phyloP scores from a whole-genome alignment of 2,797 vertebrate genomes.

The Cuniculus paca region DNA sequence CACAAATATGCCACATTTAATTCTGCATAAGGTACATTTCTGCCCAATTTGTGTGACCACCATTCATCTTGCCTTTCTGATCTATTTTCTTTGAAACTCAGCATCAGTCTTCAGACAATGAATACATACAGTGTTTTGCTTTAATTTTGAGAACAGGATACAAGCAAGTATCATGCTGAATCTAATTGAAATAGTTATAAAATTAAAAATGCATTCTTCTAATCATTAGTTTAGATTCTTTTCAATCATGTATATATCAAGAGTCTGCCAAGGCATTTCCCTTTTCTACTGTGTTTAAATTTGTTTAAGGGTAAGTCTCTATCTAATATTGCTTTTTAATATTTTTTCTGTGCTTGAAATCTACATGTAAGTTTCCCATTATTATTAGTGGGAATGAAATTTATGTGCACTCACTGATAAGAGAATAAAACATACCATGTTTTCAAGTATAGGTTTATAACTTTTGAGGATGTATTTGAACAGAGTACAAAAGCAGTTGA shows the following conservation, averaged over 20 bases:
- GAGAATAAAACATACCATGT: constrained; percentile 85
- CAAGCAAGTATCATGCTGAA: background rate
- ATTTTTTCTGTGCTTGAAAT: constrained; percentile 82
- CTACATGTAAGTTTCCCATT: constrained; percentile 79
- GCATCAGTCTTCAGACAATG: background rate
- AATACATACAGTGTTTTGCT: background rate
- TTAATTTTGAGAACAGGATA: constrained; percentile 6
- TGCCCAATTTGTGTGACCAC: background rate
- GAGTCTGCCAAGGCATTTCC: constrained; percentile 55
- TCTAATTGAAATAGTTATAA: background rate
- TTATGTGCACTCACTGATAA: constrained; percentile 82
- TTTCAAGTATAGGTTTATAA: constrained; percentile 85
- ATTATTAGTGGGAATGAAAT: constrained; percentile 84
- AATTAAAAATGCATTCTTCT: constrained; percentile 33
- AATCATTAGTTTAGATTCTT: constrained; percentile 71
- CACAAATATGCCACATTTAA: background rate
- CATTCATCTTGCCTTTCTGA: background rate
- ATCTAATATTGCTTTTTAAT: constrained; percentile 69
- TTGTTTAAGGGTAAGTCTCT: constrained; percentile 80
- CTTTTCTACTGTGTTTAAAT: constrained; percentile 75
- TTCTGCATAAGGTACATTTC: background rate
- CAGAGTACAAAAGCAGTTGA: constrained; percentile 84
- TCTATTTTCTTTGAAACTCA: constrained; percentile 27
- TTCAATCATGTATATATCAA: constrained; percentile 31
- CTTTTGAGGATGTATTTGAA: constrained; percentile 85